A percentile compares a stretch with the other conserved stretches of the same genome.
phyloP scores from a whole-genome alignment of 2,888 invertebrate genomes.

The Catocala nupta region DNA sequence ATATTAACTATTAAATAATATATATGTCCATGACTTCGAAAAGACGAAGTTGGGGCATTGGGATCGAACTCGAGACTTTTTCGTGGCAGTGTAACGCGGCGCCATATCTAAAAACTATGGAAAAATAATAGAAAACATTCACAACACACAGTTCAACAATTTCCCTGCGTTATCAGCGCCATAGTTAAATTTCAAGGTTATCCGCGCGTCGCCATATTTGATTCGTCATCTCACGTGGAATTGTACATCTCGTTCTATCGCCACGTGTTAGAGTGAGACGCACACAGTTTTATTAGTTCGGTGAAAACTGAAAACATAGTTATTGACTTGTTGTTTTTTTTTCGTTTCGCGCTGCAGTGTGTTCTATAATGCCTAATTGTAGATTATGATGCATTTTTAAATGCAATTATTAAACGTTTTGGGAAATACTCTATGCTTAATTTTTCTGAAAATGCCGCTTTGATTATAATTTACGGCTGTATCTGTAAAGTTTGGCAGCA shows the following conservation, averaged over 20 bases:
- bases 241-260: conserved; percentile 11
- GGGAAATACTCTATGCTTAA: too few species aligned
- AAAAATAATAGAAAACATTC: conserved; percentile 9
- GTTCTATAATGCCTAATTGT: neutral
- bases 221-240: conserved; percentile 15
- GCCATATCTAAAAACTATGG: neutral
- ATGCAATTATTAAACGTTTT: too few species aligned
- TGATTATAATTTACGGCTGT: too few species aligned
- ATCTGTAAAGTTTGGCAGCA: too few species aligned
- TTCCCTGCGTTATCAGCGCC: conserved; percentile 45
- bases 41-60: too few species aligned
- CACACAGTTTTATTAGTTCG: conserved; percentile 27
- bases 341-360: conserved; percentile 1
- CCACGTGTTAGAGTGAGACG: conserved; percentile 8
- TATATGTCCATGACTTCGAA: too few species aligned
- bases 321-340: conserved; percentile 20
- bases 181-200: conserved; percentile 40
- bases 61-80: too few species aligned
- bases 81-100: too few species aligned
- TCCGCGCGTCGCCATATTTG: conserved; percentile 29
- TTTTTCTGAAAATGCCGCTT: too few species aligned
- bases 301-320: conserved; percentile 21
- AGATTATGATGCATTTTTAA: too few species aligned
- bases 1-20: too few species aligned
- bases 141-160: conserved; percentile 28